phyloP scores from a whole-genome alignment of 2,797 vertebrate species.

The Poeciliopsis paucimaculata region DNA sequence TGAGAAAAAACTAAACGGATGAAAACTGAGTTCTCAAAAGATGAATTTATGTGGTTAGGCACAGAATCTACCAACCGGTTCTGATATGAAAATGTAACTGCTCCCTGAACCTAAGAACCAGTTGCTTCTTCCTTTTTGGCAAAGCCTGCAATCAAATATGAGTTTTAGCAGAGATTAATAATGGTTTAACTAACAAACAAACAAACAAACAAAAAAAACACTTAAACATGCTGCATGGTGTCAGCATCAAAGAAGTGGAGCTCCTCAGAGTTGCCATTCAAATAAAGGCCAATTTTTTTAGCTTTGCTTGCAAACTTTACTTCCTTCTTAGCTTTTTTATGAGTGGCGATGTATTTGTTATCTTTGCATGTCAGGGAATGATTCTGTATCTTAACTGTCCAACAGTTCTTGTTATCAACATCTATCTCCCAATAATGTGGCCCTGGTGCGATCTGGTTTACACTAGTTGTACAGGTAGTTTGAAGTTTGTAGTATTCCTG shows the following conservation, averaged over 20 bases:
- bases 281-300: neutral
- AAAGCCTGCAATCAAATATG: too few relatives aligned
- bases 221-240: constrained; percentile 34
- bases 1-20: neutral
- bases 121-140: too few relatives aligned
- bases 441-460: neutral
- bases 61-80: neutral
- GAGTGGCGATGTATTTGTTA: neutral
- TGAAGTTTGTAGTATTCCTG: neutral
- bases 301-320: neutral
- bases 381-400: neutral
- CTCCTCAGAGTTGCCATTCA: constrained; percentile 39
- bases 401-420: constrained; percentile 6
- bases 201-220: neutral
- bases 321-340: fast-evolving
- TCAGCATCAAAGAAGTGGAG: constrained; percentile 64
- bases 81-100: neutral
- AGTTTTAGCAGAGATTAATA: neutral
- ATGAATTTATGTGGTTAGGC: neutral
- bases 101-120: too few relatives aligned
- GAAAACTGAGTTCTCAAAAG: neutral
- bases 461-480: neutral
- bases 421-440: constrained; percentile 6
- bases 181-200: too few relatives aligned
- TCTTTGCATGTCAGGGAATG: neutral